phyloP scores from a whole-genome alignment of 2,797 vertebrate species.

The Tangara arthus region DNA sequence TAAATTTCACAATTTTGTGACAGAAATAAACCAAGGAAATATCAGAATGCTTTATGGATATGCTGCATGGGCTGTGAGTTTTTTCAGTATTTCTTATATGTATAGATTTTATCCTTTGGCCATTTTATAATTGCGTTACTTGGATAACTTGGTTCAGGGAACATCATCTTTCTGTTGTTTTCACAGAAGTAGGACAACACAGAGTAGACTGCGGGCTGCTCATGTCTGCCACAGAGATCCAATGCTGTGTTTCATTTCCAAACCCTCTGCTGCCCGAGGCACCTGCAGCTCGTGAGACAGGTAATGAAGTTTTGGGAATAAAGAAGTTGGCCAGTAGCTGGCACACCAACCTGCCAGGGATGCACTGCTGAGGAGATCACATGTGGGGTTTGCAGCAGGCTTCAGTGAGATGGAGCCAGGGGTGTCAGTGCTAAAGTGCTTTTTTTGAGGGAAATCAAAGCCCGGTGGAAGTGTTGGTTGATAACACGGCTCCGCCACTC shows the following conservation, averaged over 20 bases:
- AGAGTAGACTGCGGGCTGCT: not conserved
- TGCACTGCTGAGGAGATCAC: not conserved
- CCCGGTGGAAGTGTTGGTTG: not conserved
- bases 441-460: slow-evolving; percentile 43
- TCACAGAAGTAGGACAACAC: not conserved
- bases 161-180: not conserved
- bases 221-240: not conserved
- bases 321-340: not conserved
- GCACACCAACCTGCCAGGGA: not conserved
- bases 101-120: not conserved
- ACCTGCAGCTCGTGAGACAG: fast-evolving
- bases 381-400: not conserved
- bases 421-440: not conserved
- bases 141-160: not conserved
- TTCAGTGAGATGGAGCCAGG: not conserved
- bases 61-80: not conserved
- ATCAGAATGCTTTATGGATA: slow-evolving; percentile 20
- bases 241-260: not conserved
- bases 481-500: not conserved
- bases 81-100: not conserved
- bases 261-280: not conserved
- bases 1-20: slow-evolving; percentile 34
- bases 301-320: not conserved
- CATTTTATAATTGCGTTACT: slow-evolving; percentile 18
- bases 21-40: slow-evolving; percentile 29